A percentile compares a stretch with the other conserved stretches of the same genome.
Evolutionary conservation across 2,113 vertebrate species (phyloP).

Genomic region (human (Homo sapiens)): GRCh38 chr7:135914001-135914500

Average conservation of each 20-base stretch:
- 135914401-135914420: neutral
- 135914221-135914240: neutral
- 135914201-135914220: neutral
- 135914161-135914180: neutral
- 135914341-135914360: neutral
- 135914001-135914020: neutral
- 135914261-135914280: neutral
- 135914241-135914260: neutral
- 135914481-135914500: neutral
- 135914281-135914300: neutral
- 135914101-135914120: neutral
- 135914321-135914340: neutral
- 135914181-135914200: neutral
- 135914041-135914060: neutral
- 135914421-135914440: neutral
- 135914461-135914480: neutral
- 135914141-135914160: neutral
- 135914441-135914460: neutral
- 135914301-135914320: neutral
- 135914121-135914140: neutral
- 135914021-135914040: neutral
- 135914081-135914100: neutral
- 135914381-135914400: neutral
- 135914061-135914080: neutral
- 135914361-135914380: neutral